These are phyloP conservation scores for Drosophila macrothrix DNA, from an alignment of 2,888 invertebrate species.

Conservation along the genomic window DNA sequence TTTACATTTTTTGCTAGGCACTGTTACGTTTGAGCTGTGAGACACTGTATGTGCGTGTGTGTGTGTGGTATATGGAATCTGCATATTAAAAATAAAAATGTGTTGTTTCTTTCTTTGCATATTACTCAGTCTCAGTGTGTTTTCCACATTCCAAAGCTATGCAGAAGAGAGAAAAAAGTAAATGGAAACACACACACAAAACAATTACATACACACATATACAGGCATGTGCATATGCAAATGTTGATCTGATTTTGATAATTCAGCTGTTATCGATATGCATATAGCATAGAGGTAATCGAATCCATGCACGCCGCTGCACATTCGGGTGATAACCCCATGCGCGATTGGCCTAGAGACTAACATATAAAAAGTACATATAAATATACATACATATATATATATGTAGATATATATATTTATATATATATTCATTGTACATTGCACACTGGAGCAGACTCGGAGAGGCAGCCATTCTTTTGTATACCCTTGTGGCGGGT, in stretches of 20 bases:
- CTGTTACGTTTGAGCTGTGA: no score
- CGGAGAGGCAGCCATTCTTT: background rate
- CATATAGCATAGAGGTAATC: constrained; percentile 11
- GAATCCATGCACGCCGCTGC: constrained; percentile 7
- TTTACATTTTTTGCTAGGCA: no score
- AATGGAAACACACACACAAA: constrained; percentile 15
- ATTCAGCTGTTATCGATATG: constrained; percentile 38
- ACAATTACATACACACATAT: background rate
- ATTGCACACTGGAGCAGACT: background rate
- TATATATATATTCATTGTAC: background rate
- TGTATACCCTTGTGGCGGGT: background rate
- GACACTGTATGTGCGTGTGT: constrained; percentile 6
- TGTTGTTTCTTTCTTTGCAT: constrained; percentile 20
- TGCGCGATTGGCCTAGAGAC: constrained; percentile 50
- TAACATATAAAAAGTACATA: constrained; percentile 5
- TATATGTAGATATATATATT: background rate
- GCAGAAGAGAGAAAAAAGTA: constrained; percentile 26
- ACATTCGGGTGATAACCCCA: constrained; percentile 59
- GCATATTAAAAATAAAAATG: constrained; percentile 65
- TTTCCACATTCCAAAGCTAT: constrained; percentile 58
- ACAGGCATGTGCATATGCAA: constrained; percentile 20
- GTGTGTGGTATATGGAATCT: constrained; percentile 46
- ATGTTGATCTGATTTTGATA: constrained; percentile 46
- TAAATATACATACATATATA: background rate
- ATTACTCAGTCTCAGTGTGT: constrained; percentile 24